Evolutionary conservation across 2,113 vertebrate species (phyloP), one percentile per base, ranked within the genome.

Genomic region (Halcyon malimbica): DNA sequence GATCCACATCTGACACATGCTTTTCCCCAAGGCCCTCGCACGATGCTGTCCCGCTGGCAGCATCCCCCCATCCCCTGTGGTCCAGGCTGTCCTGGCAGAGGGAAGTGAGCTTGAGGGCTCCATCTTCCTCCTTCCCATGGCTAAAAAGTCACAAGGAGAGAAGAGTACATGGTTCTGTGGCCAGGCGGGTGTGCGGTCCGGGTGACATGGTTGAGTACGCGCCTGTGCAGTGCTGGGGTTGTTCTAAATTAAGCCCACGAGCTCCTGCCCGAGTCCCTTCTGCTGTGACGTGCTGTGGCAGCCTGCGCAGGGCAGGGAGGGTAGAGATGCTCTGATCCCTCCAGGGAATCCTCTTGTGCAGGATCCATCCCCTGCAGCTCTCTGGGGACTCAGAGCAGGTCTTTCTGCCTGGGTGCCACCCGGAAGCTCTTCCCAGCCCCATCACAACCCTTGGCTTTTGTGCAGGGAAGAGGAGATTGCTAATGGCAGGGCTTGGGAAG

Each of bases 51-150:
- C 59, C 42, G 59, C 68, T 94, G 92, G 71, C 70, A 92, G 82
- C 76, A 73, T 91, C 73, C 24, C 89, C 92, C 87, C 51, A 31
- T 86, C 73, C 42, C 25, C 75, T 94, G 76, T 75, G 67, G 71
- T 92, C 91, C 83, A 88, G 63, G 84, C 97, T 93, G 76, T 90
- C 90, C 81, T 35, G 3, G 44, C 57, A 96, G 86, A 93, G 92
- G 96, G 96, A 98, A 96, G 86, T 95, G 78, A 96, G 91, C 91
- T 68, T 83, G 83, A 91, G 87, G 59, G 65, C 70, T 89, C 88
- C n/a, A 5, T 96, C 93, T 97, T 98, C 96, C 96, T 97, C 80
- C 94, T 98, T 97, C 96, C 85, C 91, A 87, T 83, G 91, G 71
- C 91, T 86, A 13, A 81, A 77, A 84, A 82, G 92, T 94, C 96